These are phyloP conservation scores for Lateolabrax maculatus DNA, from an alignment of 2,797 vertebrate species.

Conservation along the genomic window DNA sequence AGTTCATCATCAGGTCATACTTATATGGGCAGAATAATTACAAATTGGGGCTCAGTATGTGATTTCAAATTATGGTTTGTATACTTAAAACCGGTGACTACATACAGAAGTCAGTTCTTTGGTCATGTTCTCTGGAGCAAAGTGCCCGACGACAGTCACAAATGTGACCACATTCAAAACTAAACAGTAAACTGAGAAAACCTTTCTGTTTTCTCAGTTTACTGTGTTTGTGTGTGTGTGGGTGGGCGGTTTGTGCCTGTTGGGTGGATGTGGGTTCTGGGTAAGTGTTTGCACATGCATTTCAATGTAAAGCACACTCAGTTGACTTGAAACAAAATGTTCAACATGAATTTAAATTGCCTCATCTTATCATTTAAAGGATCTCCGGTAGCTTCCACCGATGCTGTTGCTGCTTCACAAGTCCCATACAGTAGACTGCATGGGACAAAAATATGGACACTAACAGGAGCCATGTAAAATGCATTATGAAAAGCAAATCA, in stretches of 20 bases:
- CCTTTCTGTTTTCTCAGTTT: neutral
- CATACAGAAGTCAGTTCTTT: neutral
- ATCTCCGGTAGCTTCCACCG: neutral
- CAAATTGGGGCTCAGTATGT: too few relatives aligned
- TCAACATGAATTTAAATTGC: neutral
- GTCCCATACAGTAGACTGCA: too few relatives aligned
- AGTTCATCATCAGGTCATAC: too few relatives aligned
- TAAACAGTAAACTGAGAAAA: neutral
- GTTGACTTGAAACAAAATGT: neutral
- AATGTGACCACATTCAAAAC: neutral
- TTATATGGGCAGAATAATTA: too few relatives aligned
- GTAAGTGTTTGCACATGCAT: neutral
- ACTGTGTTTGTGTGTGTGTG: neutral
- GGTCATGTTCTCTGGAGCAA: neutral
- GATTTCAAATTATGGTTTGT: too few relatives aligned
- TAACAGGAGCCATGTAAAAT: neutral
- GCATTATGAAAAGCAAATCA: neutral
- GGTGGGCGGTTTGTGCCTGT: neutral
- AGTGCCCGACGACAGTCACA: neutral
- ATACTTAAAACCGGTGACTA: too few relatives aligned
- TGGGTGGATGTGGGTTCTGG: neutral
- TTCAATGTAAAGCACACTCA: conserved; percentile 2
- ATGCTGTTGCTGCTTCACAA: neutral
- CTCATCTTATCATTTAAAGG: neutral
- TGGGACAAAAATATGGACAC: neutral